Evolutionary conservation across 2,113 vertebrate species (phyloP), one percentile per base, ranked within the genome.

Genomic region (Leiothrix lutea): DNA sequence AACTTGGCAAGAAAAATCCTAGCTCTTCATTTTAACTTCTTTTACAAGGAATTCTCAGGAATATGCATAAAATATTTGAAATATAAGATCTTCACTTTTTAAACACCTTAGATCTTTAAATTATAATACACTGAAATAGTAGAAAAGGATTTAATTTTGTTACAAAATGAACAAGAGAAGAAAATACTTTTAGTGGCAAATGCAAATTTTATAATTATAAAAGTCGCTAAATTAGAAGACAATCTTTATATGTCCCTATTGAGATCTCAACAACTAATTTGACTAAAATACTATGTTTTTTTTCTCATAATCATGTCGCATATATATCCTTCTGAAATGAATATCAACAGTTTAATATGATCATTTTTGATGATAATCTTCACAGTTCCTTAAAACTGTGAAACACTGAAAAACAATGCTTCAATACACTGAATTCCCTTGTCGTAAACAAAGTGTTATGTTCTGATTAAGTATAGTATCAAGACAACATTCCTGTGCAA

Each of bases 1-100:
- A 80, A 88, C 31, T 77, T 80, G 67, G 71, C 33, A 62, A 47
- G 38, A 72, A 90, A 81, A 92, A 64, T 18, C 70, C 86, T 72
- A 45, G 44, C 60, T 92, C 40, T 54, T 40, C 7, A 23, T 42
- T 83, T 89, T 84, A 90, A 3, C 25, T 75, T 51, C 14, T 85
- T 82, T 88, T 74, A 38, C 14, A 82, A 38, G 1, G 18, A 82
- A 82, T 66, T 35, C 5, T 14, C 40, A 13, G 36, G 50, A 87
- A 66, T 50, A 69, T 23, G 13, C 11, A 51, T 45, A 69, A 75
- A 65, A 72, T 78, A 69, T n/a, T 70, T 74, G 19, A 86, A 87
- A 61, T 53, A 64, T 2, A 78, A 65, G 28, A 42, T 61, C 53
- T 79, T 66, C 51, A 33, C 13, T 70, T 79, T 86, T 84, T 33